Percentiles rank a stretch among this genome's conserved stretches.
These are phyloP conservation scores for Hycleus cichorii DNA, from an alignment of 1,140 invertebrate genomes.

Conservation along the genomic window DNA sequence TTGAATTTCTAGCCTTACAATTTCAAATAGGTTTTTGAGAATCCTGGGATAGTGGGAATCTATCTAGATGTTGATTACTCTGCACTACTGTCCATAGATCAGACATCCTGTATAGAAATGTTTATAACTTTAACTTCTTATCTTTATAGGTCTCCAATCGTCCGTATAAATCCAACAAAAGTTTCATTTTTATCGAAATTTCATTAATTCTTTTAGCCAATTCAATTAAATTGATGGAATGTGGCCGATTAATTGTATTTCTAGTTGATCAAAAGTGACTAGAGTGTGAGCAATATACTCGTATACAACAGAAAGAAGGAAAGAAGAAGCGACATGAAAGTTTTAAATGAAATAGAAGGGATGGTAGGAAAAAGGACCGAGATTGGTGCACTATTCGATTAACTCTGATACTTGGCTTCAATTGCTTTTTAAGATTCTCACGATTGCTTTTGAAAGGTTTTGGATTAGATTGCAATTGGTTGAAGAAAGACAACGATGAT, in stretches of 20 bases:
- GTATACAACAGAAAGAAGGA: neutral
- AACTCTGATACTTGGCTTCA: constrained; percentile 34
- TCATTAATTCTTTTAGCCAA: neutral
- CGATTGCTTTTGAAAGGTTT: constrained; percentile 34
- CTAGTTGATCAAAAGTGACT: neutral
- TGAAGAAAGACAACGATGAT: constrained; percentile 1
- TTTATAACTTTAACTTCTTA: too few species aligned
- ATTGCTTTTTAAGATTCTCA: constrained; percentile 36
- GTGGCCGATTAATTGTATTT: neutral
- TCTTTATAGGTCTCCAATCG: neutral
- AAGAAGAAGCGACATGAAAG: too few species aligned
- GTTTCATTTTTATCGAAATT: neutral
- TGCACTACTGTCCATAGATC: too few species aligned
- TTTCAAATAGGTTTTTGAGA: too few species aligned
- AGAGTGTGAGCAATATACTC: too few species aligned
- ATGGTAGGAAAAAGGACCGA: too few species aligned
- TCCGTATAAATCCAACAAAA: neutral
- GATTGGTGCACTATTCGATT: constrained; percentile 25
- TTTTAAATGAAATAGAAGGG: too few species aligned
- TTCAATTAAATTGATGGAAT: neutral
- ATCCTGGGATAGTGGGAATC: too few species aligned
- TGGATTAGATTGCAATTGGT: constrained; percentile 35
- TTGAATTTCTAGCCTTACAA: too few species aligned
- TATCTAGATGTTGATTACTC: too few species aligned
- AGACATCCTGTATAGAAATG: too few species aligned